A percentile compares a stretch with the other conserved stretches of the same genome.
These are phyloP conservation scores for Dasyprocta punctata DNA, from an alignment of 2,113 vertebrate species.

Conservation along the genomic window DNA sequence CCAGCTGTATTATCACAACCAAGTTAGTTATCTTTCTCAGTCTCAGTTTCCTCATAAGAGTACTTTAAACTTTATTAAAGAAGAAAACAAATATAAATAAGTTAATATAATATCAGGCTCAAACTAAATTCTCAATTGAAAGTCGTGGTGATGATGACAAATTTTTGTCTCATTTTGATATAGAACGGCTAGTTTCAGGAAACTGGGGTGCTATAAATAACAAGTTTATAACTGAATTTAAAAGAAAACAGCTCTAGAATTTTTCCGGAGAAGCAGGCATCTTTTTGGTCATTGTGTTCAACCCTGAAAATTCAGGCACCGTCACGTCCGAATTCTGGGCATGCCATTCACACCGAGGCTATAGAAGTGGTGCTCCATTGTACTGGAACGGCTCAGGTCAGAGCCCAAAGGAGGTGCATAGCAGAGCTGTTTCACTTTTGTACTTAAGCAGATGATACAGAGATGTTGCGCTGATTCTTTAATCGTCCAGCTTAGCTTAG, in stretches of 20 bases:
- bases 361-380: background rate
- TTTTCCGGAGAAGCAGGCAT: background rate
- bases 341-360: background rate
- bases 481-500: background rate
- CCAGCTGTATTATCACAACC: conserved; percentile 30
- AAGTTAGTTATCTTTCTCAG: background rate
- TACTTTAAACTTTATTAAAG: background rate
- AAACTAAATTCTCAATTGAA: background rate
- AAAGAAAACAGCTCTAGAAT: background rate
- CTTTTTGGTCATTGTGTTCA: background rate
- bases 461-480: conserved; percentile 47
- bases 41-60: background rate
- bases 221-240: background rate
- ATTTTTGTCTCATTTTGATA: background rate
- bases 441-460: background rate
- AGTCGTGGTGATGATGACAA: background rate
- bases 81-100: background rate
- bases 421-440: background rate
- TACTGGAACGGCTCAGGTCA: background rate
- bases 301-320: background rate
- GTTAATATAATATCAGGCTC: background rate
- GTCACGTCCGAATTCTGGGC: background rate
- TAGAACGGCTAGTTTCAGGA: conserved; percentile 9
- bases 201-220: background rate
- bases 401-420: accelerated